Conservation (phyloP, 1,140 invertebrate genomes). For the Polypedilum pembai region DNA sequence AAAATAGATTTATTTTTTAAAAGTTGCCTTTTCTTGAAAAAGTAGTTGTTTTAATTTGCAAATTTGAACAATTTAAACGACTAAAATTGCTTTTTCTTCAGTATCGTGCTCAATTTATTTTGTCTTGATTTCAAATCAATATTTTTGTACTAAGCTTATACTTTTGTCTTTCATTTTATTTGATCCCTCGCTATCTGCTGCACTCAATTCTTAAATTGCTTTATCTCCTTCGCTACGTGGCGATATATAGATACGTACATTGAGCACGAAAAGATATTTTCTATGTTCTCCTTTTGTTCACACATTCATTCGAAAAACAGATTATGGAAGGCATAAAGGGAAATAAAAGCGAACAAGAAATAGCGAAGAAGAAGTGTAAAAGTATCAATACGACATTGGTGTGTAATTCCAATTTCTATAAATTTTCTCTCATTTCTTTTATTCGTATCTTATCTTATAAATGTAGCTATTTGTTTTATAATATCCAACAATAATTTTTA, state of each 20-base stretch:
- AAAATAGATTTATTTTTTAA: too few species aligned
- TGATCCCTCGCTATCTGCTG: too few species aligned
- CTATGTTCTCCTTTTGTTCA: neutral
- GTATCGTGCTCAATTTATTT: too few species aligned
- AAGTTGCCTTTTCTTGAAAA: too few species aligned
- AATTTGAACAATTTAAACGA: too few species aligned
- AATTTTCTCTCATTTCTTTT: neutral
- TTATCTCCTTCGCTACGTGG: neutral
- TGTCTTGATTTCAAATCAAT: too few species aligned
- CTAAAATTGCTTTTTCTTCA: too few species aligned
- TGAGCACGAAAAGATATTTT: constrained; percentile 12
- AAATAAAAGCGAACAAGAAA: neutral
- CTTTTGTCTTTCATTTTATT: too few species aligned
- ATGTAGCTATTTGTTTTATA: constrained; percentile 28
- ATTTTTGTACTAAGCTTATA: too few species aligned
- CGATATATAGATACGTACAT: constrained; percentile 5
- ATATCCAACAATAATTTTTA: constrained; percentile 26
- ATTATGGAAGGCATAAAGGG: neutral
- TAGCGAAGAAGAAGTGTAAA: neutral
- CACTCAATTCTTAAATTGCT: too few species aligned
- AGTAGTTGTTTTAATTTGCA: too few species aligned
- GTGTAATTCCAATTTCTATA: constrained; percentile 21
- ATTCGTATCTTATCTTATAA: constrained; percentile 21
- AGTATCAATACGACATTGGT: neutral
- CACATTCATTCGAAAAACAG: neutral